These are phyloP conservation scores for Anarsia innoxiella DNA, from an alignment of 2,888 invertebrate genomes.

Conservation along the genomic window DNA sequence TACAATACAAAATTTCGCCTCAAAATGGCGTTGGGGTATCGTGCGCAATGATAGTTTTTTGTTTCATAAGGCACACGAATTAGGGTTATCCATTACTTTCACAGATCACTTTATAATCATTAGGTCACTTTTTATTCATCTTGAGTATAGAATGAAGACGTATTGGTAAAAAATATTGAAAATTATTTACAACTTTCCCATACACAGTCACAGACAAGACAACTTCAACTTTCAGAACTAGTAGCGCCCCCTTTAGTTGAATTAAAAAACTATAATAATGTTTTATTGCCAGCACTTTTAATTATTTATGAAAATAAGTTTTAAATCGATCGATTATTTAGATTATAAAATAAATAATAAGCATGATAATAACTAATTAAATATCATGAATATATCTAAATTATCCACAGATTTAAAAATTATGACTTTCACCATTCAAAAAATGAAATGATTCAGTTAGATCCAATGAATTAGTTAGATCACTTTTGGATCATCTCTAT, in stretches of 20 bases:
- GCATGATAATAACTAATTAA: too few relatives aligned
- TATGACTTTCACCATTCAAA: too few relatives aligned
- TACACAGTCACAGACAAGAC: slow-evolving; percentile 44
- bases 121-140: slow-evolving; percentile 45
- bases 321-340: too few relatives aligned
- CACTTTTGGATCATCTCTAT: too few relatives aligned
- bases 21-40: slow-evolving; percentile 77
- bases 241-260: slow-evolving; percentile 16
- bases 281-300: too few relatives aligned
- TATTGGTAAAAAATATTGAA: slow-evolving; percentile 44
- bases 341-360: too few relatives aligned
- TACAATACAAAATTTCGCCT: slow-evolving; percentile 76
- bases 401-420: too few relatives aligned
- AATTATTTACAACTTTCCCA: slow-evolving; percentile 74
- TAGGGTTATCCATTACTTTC: slow-evolving; percentile 52
- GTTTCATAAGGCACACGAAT: slow-evolving; percentile 63
- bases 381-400: too few relatives aligned
- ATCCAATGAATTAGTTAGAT: too few relatives aligned
- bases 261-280: slow-evolving; percentile 2
- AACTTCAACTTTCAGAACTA: slow-evolving; percentile 26
- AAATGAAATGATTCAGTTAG: too few relatives aligned
- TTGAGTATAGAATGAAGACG: slow-evolving; percentile 31
- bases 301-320: too few relatives aligned
- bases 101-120: slow-evolving; percentile 45
- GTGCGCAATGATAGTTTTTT: slow-evolving; percentile 75